phyloP scores from a whole-genome alignment of 2,113 vertebrate species.

The Capreolus pygargus region DNA sequence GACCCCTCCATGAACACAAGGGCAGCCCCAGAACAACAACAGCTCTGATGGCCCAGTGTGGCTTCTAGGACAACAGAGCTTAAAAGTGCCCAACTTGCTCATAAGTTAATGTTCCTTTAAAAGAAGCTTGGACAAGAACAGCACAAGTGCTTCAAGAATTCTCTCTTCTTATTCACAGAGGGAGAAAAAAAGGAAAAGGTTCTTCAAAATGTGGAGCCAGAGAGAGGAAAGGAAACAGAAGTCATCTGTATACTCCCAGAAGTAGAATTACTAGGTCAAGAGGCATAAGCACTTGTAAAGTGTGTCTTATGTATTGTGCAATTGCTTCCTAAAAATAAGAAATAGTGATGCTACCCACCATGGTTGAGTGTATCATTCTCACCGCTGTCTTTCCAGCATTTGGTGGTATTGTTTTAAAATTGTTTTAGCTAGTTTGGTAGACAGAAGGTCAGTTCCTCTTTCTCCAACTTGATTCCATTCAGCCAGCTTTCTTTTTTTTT shows the following conservation, averaged over 20 bases:
- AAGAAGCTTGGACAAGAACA: background rate
- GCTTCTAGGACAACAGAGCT: background rate
- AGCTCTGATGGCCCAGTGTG: fast-evolving
- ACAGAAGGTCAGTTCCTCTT: background rate
- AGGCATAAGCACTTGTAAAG: background rate
- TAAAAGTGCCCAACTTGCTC: background rate
- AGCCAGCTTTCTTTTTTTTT: background rate
- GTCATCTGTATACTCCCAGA: background rate
- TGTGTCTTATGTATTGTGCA: background rate
- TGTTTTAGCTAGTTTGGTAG: background rate
- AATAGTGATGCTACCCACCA: background rate
- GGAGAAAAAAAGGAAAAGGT: background rate
- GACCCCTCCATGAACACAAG: fast-evolving
- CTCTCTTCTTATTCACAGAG: background rate
- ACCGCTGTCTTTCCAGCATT: background rate
- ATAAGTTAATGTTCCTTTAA: background rate
- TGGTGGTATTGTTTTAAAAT: background rate
- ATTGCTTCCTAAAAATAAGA: background rate
- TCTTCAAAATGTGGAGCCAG: background rate
- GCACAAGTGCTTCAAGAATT: background rate
- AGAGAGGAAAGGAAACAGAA: background rate
- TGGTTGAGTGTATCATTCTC: fast-evolving
- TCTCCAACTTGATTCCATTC: background rate
- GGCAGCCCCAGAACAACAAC: background rate
- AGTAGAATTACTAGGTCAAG: background rate